These are phyloP conservation scores for Pyrrhosoma nymphula DNA, from an alignment of 2,888 invertebrate genomes.

Conservation along the genomic window DNA sequence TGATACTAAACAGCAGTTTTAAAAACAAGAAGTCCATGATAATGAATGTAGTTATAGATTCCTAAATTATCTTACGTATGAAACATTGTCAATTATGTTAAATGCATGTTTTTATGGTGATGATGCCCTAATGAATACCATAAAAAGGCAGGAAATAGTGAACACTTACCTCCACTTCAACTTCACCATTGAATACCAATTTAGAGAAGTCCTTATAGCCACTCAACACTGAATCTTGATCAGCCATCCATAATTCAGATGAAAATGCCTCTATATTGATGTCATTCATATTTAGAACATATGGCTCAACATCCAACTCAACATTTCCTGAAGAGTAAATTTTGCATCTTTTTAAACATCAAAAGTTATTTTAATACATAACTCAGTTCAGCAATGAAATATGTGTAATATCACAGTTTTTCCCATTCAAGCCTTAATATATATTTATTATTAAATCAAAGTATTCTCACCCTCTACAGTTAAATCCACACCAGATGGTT, in stretches of 20 bases:
- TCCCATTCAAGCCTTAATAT: too few relatives aligned
- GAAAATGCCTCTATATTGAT: constrained; percentile 75
- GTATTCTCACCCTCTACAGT: constrained; percentile 74
- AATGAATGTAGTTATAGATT: too few relatives aligned
- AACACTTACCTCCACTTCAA: constrained; percentile 75
- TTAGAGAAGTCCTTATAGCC: constrained; percentile 75
- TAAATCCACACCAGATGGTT: constrained; percentile 74
- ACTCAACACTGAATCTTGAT: constrained; percentile 75
- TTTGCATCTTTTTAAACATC: not conserved
- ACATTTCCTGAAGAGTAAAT: constrained; percentile 77
- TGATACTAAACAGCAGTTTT: too few relatives aligned
- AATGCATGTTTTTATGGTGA: too few relatives aligned
- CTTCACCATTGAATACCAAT: constrained; percentile 75
- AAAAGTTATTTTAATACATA: too few relatives aligned
- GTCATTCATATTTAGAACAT: constrained; percentile 77
- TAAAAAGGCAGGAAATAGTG: too few relatives aligned
- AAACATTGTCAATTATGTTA: too few relatives aligned
- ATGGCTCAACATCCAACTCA: constrained; percentile 77
- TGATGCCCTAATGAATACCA: too few relatives aligned
- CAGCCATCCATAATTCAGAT: constrained; percentile 79
- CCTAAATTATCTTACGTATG: too few relatives aligned
- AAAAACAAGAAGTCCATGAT: too few relatives aligned
- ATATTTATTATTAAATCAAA: constrained; percentile 23
- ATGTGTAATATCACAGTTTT: too few relatives aligned
- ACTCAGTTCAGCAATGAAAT: too few relatives aligned